Percentiles rank a stretch among this genome's conserved stretches.
Conservation (phyloP, 1,140 invertebrate species). For the Brachionus calyciflorus region DNA sequence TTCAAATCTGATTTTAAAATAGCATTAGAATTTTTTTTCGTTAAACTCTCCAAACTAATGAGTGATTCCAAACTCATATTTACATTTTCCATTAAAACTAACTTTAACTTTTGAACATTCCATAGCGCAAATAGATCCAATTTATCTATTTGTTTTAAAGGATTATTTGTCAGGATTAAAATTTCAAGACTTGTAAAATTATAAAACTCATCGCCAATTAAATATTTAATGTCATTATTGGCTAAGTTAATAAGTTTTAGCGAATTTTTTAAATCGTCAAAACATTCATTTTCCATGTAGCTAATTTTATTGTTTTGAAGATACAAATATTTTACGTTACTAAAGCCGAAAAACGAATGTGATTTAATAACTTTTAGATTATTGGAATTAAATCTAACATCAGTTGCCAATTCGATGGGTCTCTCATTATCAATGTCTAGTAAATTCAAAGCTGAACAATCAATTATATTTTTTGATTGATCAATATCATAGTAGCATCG, state of each 20-base stretch:
- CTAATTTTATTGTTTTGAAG: conserved; percentile 33
- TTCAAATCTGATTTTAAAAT: not conserved
- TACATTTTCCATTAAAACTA: conserved; percentile 5
- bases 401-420: conserved; percentile 26
- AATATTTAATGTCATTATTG: conserved; percentile 30
- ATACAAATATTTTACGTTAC: conserved; percentile 33
- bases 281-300: not conserved
- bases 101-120: conserved; percentile 19
- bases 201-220: conserved; percentile 33
- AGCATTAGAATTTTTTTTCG: conserved; percentile 17
- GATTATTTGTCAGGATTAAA: conserved; percentile 11
- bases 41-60: not conserved
- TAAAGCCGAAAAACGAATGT: conserved; percentile 29
- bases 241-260: conserved; percentile 21
- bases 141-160: conserved; percentile 1
- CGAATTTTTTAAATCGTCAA: conserved; percentile 10
- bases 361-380: conserved; percentile 11
- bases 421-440: not conserved
- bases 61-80: not conserved
- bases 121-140: conserved; percentile 17
- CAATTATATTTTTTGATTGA: not conserved
- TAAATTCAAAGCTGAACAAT: not conserved
- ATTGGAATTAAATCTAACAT: conserved; percentile 30
- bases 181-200: conserved; percentile 22
- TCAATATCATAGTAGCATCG: conserved; percentile 7